phyloP scores from a whole-genome alignment of 2,797 vertebrate species.

The Spinibarbus caldwelli region DNA sequence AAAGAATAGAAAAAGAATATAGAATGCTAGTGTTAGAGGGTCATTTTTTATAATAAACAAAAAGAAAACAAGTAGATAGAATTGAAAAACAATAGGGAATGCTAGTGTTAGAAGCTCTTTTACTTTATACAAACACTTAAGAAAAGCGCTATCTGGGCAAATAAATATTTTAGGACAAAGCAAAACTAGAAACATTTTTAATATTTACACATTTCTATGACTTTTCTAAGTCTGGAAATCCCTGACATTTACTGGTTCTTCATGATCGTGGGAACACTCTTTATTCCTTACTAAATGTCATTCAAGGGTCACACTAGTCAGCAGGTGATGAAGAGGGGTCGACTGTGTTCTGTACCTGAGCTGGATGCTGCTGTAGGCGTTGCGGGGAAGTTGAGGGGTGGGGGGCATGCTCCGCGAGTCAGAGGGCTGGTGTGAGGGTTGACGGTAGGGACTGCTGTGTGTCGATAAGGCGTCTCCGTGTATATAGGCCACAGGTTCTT shows the following conservation, averaged over 20 bases:
- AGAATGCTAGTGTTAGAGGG: no score
- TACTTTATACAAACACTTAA: no score
- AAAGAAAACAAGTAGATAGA: no score
- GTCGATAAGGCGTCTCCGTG: slow-evolving; percentile 82
- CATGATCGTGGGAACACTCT: background rate
- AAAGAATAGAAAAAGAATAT: no score
- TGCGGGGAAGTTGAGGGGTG: slow-evolving; percentile 91
- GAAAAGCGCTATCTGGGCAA: background rate
- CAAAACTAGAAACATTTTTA: background rate
- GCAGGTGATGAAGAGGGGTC: background rate
- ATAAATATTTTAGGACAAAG: background rate
- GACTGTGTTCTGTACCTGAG: slow-evolving; percentile 79
- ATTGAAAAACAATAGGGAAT: no score
- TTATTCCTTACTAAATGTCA: background rate
- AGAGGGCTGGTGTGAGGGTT: slow-evolving; percentile 78
- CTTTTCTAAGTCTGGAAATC: background rate
- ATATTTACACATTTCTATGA: background rate
- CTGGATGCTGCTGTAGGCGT: slow-evolving; percentile 94
- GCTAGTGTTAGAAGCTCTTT: no score
- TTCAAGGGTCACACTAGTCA: background rate
- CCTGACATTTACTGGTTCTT: background rate
- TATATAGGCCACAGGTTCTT: slow-evolving; percentile 66
- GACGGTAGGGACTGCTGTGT: slow-evolving; percentile 86
- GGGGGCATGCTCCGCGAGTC: slow-evolving; percentile 94
- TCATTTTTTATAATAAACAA: no score